Evolutionary conservation across 1,140 invertebrate species (phyloP), one percentile per base, ranked within the genome.

Genomic region (Philopotamus ludificatus): DNA sequence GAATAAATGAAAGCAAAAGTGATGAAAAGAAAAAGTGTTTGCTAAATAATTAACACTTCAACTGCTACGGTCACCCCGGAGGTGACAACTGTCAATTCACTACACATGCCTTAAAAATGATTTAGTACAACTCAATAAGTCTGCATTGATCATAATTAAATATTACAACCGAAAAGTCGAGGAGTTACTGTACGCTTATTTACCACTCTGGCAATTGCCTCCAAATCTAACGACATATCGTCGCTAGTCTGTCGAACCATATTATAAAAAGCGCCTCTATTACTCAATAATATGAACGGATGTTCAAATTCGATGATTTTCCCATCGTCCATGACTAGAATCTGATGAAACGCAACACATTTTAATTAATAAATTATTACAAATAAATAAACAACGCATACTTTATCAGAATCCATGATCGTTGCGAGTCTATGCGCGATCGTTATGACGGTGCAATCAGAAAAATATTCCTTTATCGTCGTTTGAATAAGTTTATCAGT

Each of bases 361-460:
- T 51, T 28, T 25, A 16, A 28, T 12, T 25, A 28, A 22, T 39
- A 23, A 34, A 16, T 23, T 41, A 49, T n/a, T 50, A 66, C 58
- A 34, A 23, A 50, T 62, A 51, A 3, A 51, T 59, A 15, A 21
- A 15, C 60, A 23, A 61, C 12, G 55, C 44, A 39, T 66, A 73
- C 75, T 69, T 71, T 73, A 60, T 77, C 75, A 3, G 74, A 77
- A 72, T 77, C 76, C 73, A 77, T 76, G 41, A 84, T 77, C 1
- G 82, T 84, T 70, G 89, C 78, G 1, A 91, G 73, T 49, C 89
- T 77, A 77, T 91, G 89, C 16, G 88, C 89, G 61, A 91, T 87
- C 1, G 88, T 88, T 9, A 90, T 74, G 10, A 90, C 85, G 1
- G 89, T 91, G 67, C 83, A 85, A 21, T 79, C 70, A 20, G 69